Evolutionary conservation across 2,113 vertebrate genomes (phyloP).

Genomic region (Ahaetulla prasina): DNA sequence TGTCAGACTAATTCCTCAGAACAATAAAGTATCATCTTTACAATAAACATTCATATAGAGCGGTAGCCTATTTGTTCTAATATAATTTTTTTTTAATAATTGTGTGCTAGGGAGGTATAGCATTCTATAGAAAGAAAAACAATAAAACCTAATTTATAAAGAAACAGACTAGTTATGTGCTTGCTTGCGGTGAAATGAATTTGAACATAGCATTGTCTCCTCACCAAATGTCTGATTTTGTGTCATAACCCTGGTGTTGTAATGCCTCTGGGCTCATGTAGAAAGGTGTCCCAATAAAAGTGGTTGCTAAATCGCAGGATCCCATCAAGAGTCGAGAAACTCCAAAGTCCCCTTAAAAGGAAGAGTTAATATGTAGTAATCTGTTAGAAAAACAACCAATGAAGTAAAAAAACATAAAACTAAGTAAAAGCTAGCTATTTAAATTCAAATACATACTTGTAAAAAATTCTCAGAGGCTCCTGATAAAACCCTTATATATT

Average conservation of each 20-base stretch:
- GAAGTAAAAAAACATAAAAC: not conserved
- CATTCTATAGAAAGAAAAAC: not conserved
- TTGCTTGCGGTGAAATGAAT: not conserved
- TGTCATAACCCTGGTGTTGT: conserved; percentile 80
- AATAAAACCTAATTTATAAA: not conserved
- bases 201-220: not conserved
- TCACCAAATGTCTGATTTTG: conserved; percentile 89
- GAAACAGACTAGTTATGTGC: not conserved
- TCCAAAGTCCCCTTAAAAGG: conserved; percentile 83
- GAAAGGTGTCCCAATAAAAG: conserved; percentile 81
- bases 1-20: not conserved
- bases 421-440: not conserved
- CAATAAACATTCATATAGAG: not conserved
- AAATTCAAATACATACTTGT: not conserved
- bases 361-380: conserved; percentile 7
- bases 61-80: not conserved
- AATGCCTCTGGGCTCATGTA: conserved; percentile 88
- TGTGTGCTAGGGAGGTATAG: not conserved
- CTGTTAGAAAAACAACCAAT: not conserved
- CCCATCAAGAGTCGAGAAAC: conserved; percentile 84
- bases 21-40: conserved; percentile 6
- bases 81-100: no score
- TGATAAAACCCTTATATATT: not conserved
- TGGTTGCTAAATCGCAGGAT: conserved; percentile 84
- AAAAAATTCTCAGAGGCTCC: not conserved